Evolutionary conservation across 1,140 invertebrate genomes (phyloP), one percentile per base, ranked within the genome.

Genomic region (Temnothorax curvispinosus): DNA sequence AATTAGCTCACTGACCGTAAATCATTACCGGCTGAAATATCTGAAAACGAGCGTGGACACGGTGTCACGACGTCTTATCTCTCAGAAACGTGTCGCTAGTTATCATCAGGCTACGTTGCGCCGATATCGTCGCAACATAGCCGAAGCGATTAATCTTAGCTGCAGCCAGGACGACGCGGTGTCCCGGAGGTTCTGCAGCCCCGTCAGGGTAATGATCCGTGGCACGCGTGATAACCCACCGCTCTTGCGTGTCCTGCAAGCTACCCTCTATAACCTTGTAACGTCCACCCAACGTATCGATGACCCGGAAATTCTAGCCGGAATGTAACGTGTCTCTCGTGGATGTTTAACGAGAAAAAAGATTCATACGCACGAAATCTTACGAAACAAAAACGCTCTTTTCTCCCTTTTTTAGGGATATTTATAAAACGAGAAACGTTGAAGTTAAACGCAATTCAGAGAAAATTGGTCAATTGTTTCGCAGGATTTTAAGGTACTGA

Each of bases 151-250:
- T 94, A 94, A 94, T 94, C 94, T 94, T 93, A 88, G 90, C 86
- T 90, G 67, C 72, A 62, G 56, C 69, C 80, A 91, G 90, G 81
- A 89, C 90, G 88, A 56, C 77, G 85, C 87, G 72, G 77, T 65
- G 90, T 80, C 62, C 64, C 76, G 80, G 74, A 62, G 91, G 71
- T 74, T 89, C 86, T 52, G 90, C 88, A 90, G 47, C 71, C 50
- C 52, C 85, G 86, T 72, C 88, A 88, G 92, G 94, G 94, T 94
- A 94, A 94, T 94, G 94, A 94, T 94, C 93, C 93, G 94, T 94
- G 91, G 88, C 86, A 88, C 91, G 85, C 85, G 91, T 92, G 94
- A 94, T 94, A 94, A 94, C 93, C 93, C 80, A 21, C 87, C 82
- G 76, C 88, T 64, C 77, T 58, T 60, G 76, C 87, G 58, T 77